These are phyloP conservation scores for Plagodis pulveraria DNA, from an alignment of 2,888 invertebrate genomes.

Conservation along the genomic window DNA sequence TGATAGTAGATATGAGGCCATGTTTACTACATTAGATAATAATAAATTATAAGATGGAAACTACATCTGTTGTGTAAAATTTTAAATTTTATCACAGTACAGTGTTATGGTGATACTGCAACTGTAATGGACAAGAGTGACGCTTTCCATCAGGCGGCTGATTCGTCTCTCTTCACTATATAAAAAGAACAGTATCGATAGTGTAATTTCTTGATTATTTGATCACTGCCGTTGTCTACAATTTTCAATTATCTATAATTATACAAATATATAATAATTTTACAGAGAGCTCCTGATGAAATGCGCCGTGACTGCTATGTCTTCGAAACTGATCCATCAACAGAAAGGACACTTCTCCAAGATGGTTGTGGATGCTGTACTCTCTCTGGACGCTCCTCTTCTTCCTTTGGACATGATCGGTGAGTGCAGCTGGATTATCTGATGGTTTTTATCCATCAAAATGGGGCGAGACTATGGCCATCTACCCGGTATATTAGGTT, in stretches of 20 bases:
- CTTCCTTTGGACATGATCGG: constrained; percentile 99
- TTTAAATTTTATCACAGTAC: neutral
- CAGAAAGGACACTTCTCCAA: constrained; percentile 98
- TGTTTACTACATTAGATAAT: neutral
- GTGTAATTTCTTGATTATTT: too few species aligned
- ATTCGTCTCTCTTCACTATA: too few species aligned
- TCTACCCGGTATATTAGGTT: too few species aligned
- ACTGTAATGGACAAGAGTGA: too few species aligned
- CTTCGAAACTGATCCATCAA: constrained; percentile 97
- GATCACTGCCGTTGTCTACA: too few species aligned
- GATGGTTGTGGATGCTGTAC: constrained; percentile 99
- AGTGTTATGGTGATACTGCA: too few species aligned
- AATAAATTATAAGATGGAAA: neutral
- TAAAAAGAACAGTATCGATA: too few species aligned
- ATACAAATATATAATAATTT: neutral
- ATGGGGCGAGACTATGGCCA: too few species aligned
- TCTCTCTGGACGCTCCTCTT: constrained; percentile 91
- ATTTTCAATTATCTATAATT: too few species aligned
- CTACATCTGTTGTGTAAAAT: too few species aligned
- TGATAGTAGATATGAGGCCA: constrained; percentile 26
- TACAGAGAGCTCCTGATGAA: constrained; percentile 87
- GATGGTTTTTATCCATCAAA: too few species aligned
- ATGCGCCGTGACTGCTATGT: constrained; percentile 98
- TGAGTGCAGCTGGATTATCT: constrained; percentile 45
- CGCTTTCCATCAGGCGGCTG: too few species aligned